A percentile compares a stretch with the other conserved stretches of the same genome.
These are phyloP conservation scores for Oscheius sp. DNA, from an alignment of 2,888 invertebrate species.

Conservation along the genomic window DNA sequence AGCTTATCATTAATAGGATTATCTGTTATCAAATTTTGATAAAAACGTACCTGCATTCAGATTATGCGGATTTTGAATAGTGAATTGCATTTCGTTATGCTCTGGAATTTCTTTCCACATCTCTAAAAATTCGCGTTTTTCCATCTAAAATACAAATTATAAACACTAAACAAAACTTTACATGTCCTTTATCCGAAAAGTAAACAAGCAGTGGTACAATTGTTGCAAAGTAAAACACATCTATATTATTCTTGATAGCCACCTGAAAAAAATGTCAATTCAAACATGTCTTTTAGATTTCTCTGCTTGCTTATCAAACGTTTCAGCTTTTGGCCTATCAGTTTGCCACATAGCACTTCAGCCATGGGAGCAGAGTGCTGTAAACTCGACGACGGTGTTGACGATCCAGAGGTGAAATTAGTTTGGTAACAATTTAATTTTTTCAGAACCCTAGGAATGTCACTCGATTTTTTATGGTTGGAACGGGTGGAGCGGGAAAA, in stretches of 20 bases:
- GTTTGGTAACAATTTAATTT: not conserved
- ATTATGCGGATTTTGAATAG: constrained; percentile 79
- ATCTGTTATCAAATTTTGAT: not conserved
- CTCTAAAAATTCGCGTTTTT: constrained; percentile 93
- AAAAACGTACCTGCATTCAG: constrained; percentile 62
- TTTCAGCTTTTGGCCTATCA: not conserved
- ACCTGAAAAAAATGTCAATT: constrained; percentile 76
- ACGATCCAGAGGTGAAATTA: constrained; percentile 11
- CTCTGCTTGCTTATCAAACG: not conserved
- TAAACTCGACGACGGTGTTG: not conserved
- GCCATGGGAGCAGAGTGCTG: constrained; percentile 27
- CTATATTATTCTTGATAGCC: constrained; percentile 97
- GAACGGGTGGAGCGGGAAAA: constrained; percentile 67
- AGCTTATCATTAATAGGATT: not conserved
- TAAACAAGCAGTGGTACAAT: constrained; percentile 89
- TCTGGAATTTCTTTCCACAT: constrained; percentile 99
- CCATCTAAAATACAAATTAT: constrained; percentile 78
- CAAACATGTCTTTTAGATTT: not conserved
- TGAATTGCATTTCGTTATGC: constrained; percentile 94
- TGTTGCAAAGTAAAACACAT: constrained; percentile 96
- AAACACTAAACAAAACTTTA: no score
- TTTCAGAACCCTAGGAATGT: constrained; percentile 36
- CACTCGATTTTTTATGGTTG: constrained; percentile 66
- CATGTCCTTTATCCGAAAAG: constrained; percentile 92
- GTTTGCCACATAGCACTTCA: constrained; percentile 6